These are phyloP conservation scores for Zaprionus camerounensis DNA, from an alignment of 1,140 invertebrate species.

Conservation along the genomic window DNA sequence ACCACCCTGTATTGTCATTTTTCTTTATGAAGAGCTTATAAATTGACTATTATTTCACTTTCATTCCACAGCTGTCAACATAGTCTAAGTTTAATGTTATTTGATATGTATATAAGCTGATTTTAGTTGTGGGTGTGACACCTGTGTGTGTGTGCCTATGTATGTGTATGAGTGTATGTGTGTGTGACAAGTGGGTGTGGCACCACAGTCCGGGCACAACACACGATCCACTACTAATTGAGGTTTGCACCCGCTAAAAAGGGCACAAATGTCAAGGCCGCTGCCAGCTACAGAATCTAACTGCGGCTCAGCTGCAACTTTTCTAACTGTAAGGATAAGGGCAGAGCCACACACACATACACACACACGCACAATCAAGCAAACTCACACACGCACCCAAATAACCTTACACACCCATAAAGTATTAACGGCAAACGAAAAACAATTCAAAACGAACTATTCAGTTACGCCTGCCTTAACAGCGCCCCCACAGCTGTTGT, in stretches of 20 bases:
- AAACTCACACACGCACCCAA: neutral
- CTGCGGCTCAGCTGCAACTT: slow-evolving; percentile 20
- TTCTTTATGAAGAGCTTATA: no score
- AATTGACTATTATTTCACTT: neutral
- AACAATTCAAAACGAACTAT: slow-evolving; percentile 37
- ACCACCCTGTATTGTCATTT: no score
- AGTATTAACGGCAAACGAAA: slow-evolving; percentile 18
- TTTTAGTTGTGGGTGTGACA: slow-evolving; percentile 57
- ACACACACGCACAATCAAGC: neutral
- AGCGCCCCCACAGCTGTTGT: slow-evolving; percentile 38
- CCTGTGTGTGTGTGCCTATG: slow-evolving; percentile 66
- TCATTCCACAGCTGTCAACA: neutral
- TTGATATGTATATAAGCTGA: slow-evolving; percentile 3
- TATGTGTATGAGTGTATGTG: slow-evolving; percentile 22
- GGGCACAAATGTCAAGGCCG: slow-evolving; percentile 74
- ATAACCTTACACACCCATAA: slow-evolving; percentile 13
- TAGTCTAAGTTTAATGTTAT: slow-evolving; percentile 13
- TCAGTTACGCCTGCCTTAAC: slow-evolving; percentile 13
- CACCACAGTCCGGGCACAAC: slow-evolving; percentile 59
- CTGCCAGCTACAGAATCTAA: slow-evolving; percentile 29
- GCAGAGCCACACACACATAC: neutral
- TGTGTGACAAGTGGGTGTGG: slow-evolving; percentile 69
- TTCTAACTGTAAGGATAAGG: slow-evolving; percentile 14
- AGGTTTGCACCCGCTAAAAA: slow-evolving; percentile 55
- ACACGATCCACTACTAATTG: slow-evolving; percentile 71